Evolutionary conservation across 2,888 invertebrate species (phyloP).

Genomic region (Mylabris sibirica): DNA sequence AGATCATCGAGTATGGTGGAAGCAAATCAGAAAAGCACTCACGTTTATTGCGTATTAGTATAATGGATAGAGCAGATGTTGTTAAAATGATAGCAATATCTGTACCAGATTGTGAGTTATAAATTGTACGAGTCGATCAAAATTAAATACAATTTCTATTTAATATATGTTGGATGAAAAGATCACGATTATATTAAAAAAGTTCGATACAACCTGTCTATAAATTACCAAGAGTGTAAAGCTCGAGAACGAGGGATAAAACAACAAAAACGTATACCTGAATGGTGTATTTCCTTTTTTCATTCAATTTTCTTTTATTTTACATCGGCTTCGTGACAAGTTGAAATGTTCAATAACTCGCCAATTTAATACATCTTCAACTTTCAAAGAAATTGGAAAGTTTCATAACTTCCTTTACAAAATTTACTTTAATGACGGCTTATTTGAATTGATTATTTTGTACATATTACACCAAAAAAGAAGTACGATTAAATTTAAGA

Average conservation of each 20-base stretch:
- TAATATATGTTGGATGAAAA: neutral
- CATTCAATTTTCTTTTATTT: neutral
- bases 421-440: neutral
- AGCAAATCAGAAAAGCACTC: slow-evolving; percentile 28
- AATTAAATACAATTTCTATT: neutral
- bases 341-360: neutral
- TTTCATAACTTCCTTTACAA: neutral
- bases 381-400: neutral
- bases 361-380: neutral
- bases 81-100: slow-evolving; percentile 13
- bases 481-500: too few relatives aligned
- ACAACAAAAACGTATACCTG: neutral
- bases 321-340: neutral
- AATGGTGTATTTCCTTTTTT: neutral
- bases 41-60: slow-evolving; percentile 27
- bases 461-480: too few relatives aligned
- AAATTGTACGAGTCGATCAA: neutral
- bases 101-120: slow-evolving; percentile 1
- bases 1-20: neutral
- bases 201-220: neutral
- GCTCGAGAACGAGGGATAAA: neutral
- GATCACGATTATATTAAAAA: neutral
- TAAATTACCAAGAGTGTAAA: neutral
- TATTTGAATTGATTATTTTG: neutral
- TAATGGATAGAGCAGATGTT: slow-evolving; percentile 25